A percentile compares a stretch with the other conserved stretches of the same genome.
phyloP scores from a whole-genome alignment of 2,797 vertebrate species.

The Myiotriccus ornatus region DNA sequence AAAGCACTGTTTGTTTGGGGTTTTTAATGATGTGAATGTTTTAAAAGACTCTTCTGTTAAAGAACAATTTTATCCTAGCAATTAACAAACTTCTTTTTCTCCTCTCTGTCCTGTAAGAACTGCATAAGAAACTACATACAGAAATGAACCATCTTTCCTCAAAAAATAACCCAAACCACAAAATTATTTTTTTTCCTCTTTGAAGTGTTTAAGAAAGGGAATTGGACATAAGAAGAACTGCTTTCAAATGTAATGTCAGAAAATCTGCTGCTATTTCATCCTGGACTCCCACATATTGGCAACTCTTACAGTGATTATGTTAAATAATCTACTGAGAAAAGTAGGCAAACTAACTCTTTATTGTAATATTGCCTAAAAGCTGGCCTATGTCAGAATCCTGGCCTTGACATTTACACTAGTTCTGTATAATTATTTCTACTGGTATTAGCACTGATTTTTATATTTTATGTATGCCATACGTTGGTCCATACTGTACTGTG shows the following conservation, averaged over 20 bases:
- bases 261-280: neutral
- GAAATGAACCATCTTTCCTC: neutral
- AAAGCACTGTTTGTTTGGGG: neutral
- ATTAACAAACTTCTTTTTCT: neutral
- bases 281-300: neutral
- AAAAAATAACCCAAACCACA: too few species aligned
- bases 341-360: neutral
- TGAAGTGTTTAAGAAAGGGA: neutral
- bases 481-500: neutral
- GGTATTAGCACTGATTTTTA: neutral
- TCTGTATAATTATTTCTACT: neutral
- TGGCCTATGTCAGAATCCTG: neutral
- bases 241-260: neutral
- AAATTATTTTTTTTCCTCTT: neutral
- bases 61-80: neutral
- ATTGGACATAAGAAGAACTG: neutral
- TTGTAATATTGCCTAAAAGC: neutral
- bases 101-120: neutral
- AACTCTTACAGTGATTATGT: neutral
- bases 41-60: neutral
- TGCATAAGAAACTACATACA: neutral
- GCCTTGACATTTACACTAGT: neutral
- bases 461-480: neutral
- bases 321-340: neutral
- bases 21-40: neutral